These are phyloP conservation scores for Pituophis catenifer DNA, from an alignment of 2,113 vertebrate species.

Conservation along the genomic window DNA sequence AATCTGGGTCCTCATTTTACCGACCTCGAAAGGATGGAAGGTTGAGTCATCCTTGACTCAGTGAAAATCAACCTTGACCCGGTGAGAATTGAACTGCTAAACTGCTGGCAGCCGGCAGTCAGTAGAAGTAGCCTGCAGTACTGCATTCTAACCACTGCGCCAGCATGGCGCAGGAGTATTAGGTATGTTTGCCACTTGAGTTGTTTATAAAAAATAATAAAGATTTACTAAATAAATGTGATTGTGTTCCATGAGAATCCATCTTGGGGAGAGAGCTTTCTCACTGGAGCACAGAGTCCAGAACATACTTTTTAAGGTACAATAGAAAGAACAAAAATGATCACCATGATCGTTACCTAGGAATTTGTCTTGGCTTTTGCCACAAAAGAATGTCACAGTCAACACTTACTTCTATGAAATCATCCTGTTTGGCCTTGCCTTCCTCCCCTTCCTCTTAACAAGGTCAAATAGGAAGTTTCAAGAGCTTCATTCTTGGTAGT, in stretches of 20 bases:
- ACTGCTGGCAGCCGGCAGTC: too few relatives aligned
- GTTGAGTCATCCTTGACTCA: too few relatives aligned
- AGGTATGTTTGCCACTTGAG: background rate
- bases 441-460: background rate
- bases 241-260: background rate
- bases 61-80: too few relatives aligned
- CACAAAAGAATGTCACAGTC: background rate
- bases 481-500: background rate
- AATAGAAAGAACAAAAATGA: background rate
- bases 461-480: background rate
- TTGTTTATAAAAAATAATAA: background rate
- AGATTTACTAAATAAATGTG: background rate
- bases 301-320: background rate
- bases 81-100: too few relatives aligned
- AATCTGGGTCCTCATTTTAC: too few relatives aligned
- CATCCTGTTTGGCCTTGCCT: background rate
- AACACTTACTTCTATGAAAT: background rate
- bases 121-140: too few relatives aligned
- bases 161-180: too few relatives aligned
- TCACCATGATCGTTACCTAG: background rate
- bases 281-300: background rate
- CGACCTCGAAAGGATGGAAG: too few relatives aligned
- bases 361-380: background rate
- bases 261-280: background rate
- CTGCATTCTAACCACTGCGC: too few relatives aligned